These are phyloP conservation scores for Aspidiotus destructor DNA, from an alignment of 2,888 invertebrate species.

Conservation along the genomic window DNA sequence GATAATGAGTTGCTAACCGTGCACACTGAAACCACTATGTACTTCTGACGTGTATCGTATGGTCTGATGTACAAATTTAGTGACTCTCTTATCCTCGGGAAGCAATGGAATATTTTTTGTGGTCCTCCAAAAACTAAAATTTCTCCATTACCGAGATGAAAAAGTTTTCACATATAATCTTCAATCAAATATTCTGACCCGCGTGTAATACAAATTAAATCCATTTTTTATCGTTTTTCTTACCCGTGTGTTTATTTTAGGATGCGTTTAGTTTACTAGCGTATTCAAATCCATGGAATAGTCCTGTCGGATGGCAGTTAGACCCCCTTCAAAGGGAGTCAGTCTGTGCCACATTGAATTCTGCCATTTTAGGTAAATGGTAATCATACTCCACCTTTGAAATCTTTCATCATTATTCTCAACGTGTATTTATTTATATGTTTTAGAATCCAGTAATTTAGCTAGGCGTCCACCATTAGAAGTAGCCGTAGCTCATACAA, in stretches of 20 bases:
- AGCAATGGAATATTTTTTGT: too few relatives aligned
- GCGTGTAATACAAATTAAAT: too few relatives aligned
- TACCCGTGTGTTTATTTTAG: slow-evolving; percentile 45
- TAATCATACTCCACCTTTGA: not conserved
- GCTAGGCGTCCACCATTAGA: slow-evolving; percentile 86
- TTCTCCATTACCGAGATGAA: too few relatives aligned
- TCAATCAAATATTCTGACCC: too few relatives aligned
- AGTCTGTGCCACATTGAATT: slow-evolving; percentile 91
- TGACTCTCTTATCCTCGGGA: too few relatives aligned
- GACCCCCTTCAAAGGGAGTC: slow-evolving; percentile 90
- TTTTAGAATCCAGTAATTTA: slow-evolving; percentile 80
- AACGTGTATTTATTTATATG: not conserved
- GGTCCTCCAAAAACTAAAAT: too few relatives aligned
- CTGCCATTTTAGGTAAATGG: slow-evolving; percentile 82
- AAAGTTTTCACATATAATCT: too few relatives aligned
- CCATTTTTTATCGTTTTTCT: too few relatives aligned
- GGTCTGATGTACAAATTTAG: too few relatives aligned
- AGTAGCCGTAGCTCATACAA: slow-evolving; percentile 81
- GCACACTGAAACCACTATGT: too few relatives aligned
- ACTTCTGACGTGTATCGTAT: too few relatives aligned
- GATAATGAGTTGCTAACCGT: too few relatives aligned
- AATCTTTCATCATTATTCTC: slow-evolving; percentile 10
- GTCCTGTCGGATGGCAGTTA: slow-evolving; percentile 92
- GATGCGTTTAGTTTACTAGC: slow-evolving; percentile 96
- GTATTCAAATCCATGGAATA: slow-evolving; percentile 95